Conservation (phyloP, 2,888 invertebrate genomes). For the Folsomia manolachei region DNA sequence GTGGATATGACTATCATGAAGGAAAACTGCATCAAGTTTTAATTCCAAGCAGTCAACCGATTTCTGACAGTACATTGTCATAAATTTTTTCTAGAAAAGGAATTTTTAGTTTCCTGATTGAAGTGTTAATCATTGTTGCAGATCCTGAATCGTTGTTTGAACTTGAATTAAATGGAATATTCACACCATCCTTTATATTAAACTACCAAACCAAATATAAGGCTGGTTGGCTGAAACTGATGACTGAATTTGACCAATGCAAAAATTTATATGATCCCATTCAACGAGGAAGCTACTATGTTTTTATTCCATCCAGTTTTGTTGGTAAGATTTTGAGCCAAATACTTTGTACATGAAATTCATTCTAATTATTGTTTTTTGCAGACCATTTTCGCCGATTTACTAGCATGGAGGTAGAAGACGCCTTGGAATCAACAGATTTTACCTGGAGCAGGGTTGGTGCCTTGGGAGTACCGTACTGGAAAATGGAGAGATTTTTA, state of each 20-base stretch:
- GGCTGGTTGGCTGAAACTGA: conserved; percentile 48
- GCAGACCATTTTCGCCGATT: conserved; percentile 41
- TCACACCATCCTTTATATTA: conserved; percentile 46
- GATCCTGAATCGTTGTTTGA: conserved; percentile 46
- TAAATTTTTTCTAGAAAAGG: not conserved
- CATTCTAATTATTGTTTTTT: not conserved
- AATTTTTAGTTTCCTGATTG: not conserved
- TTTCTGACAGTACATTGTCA: conserved; percentile 34
- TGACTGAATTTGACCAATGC: conserved; percentile 46
- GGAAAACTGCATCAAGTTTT: conserved; percentile 38
- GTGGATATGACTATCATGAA: conserved; percentile 37
- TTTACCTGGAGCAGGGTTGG: conserved; percentile 44
- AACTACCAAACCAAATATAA: conserved; percentile 48
- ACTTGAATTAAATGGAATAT: conserved; percentile 38
- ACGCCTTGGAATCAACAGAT: conserved; percentile 42
- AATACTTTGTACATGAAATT: no score
- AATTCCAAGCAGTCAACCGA: conserved; percentile 33
- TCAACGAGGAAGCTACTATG: conserved; percentile 39
- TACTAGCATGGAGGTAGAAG: conserved; percentile 46
- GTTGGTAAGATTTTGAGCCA: conserved; percentile 9
- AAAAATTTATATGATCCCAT: conserved; percentile 45
- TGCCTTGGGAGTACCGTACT: conserved; percentile 39
- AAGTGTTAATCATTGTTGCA: no score
- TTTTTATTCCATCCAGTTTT: conserved; percentile 44
- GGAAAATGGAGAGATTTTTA: conserved; percentile 42